Percentiles rank a stretch among this genome's conserved stretches.
These are phyloP conservation scores for Hirtodrosophila trivittata DNA, from an alignment of 2,888 invertebrate genomes.

Conservation along the genomic window DNA sequence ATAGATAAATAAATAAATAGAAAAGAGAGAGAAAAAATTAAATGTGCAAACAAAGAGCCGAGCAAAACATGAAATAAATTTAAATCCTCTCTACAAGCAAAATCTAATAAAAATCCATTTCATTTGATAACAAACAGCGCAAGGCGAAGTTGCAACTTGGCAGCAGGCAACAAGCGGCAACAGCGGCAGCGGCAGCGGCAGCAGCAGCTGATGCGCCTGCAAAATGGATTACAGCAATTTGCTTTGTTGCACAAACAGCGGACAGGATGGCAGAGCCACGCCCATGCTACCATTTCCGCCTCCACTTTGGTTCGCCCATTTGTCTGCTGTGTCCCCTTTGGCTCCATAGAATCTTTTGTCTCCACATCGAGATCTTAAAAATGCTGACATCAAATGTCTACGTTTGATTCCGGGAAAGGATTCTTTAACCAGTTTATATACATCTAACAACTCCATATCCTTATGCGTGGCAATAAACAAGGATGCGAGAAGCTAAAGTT, in stretches of 20 bases:
- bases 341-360: neutral
- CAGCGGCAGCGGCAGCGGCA: conserved; percentile 23
- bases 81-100: conserved; percentile 70
- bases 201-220: conserved; percentile 77
- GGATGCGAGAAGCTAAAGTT: conserved; percentile 13
- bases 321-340: neutral
- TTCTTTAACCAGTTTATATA: conserved; percentile 14
- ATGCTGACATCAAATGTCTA: conserved; percentile 60
- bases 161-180: conserved; percentile 35
- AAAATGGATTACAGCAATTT: conserved; percentile 77
- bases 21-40: conserved; percentile 3
- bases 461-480: conserved; percentile 26
- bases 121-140: conserved; percentile 65
- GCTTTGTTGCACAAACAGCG: conserved; percentile 75
- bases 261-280: conserved; percentile 4
- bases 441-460: neutral
- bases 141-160: conserved; percentile 5
- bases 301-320: too few species aligned
- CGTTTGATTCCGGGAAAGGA: conserved; percentile 32
- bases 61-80: conserved; percentile 67
- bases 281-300: neutral
- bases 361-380: conserved; percentile 26
- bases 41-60: conserved; percentile 45
- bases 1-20: conserved; percentile 3
- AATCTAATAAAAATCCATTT: conserved; percentile 76